A percentile compares a stretch with the other conserved stretches of the same genome.
These are phyloP conservation scores for Umimayanthus chanpuru DNA, from an alignment of 92 coral and sea anemone genomes.

Conservation along the genomic window DNA sequence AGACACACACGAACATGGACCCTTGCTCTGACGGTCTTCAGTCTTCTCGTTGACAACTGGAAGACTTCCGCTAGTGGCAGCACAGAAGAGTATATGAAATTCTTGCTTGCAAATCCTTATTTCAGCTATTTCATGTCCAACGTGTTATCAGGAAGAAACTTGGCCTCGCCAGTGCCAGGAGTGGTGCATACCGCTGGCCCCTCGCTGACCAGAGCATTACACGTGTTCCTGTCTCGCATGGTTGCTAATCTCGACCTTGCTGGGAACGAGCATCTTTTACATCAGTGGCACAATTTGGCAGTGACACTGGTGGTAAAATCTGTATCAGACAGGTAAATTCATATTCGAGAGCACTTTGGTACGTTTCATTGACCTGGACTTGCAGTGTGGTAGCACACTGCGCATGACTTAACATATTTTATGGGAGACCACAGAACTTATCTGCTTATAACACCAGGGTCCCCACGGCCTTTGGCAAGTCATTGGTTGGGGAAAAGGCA, in stretches of 20 bases:
- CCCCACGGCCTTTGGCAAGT: too few relatives aligned
- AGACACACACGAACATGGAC: slow-evolving; percentile 43
- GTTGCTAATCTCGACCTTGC: slow-evolving; percentile 7
- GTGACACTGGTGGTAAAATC: slow-evolving; percentile 27
- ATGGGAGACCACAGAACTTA: too few relatives aligned
- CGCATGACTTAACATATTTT: too few relatives aligned
- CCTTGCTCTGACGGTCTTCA: slow-evolving; percentile 24
- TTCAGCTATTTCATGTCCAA: slow-evolving; percentile 20
- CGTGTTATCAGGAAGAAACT: slow-evolving; percentile 25
- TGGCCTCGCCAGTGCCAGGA: not conserved
- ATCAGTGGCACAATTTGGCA: slow-evolving; percentile 30
- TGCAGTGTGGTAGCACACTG: too few relatives aligned
- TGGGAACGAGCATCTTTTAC: slow-evolving; percentile 14
- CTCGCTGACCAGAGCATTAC: slow-evolving; percentile 23
- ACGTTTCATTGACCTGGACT: not conserved
- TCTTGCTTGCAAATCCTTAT: not conserved
- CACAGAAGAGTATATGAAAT: slow-evolving; percentile 13
- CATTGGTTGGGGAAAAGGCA: too few relatives aligned
- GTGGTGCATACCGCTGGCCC: slow-evolving; percentile 28
- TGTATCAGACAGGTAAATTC: slow-evolving; percentile 39
- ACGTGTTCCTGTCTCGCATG: slow-evolving; percentile 28
- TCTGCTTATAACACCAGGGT: too few relatives aligned
- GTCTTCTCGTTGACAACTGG: slow-evolving; percentile 23
- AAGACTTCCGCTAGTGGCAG: not conserved
- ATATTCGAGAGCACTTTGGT: not conserved